Evolutionary conservation across 2,797 vertebrate genomes (phyloP), one percentile per base, ranked within the genome.

Genomic region (Smutsia temminckii): DNA sequence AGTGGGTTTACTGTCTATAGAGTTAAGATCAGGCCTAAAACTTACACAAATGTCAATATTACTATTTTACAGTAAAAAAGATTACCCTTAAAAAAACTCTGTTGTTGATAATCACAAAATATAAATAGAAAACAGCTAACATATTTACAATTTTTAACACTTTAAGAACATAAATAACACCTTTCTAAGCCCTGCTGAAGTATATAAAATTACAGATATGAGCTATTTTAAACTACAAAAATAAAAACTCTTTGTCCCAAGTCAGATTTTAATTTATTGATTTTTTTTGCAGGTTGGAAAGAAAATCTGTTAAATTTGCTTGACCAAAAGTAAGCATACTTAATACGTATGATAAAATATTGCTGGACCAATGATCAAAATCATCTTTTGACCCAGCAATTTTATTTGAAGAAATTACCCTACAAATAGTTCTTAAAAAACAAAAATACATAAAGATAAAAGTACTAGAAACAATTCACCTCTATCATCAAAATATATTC

Each of bases 241-340:
- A 89, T 79, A 88, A 96, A 97, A 94, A 77, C 14, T 78, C 53
- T 91, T 10, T 59, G n/a, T 85, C 21, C 87, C 27, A 79, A 64
- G 77, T 68, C 51, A 86, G 23, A 96, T 94, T 91, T 89, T 93
- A 93, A 94, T 69, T 63, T 85, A 42, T 12, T 63, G 40, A 75
- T 75, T 93, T 96, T 93, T 93, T 79, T 87, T 49, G 2, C 91
- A 91, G 40, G 91, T 8, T 79, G 29, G 46, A 95, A 71, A 96
- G 23, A 92, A 88, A 95, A 75, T 53, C 8, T 84, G 17, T 84
- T 83, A 61, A 63, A 53, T 64, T 74, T 79, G 21, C 46, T 69
- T 94, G 68, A 79, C 5, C 37, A 85, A 49, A 93, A 77, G 68
- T 85, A 77, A 18, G 34, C 27, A 90, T 93, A 27, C 72, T 89